Evolutionary conservation across 1,140 invertebrate species (phyloP), one percentile per base, ranked within the genome.

Genomic region (Dryas iulia): DNA sequence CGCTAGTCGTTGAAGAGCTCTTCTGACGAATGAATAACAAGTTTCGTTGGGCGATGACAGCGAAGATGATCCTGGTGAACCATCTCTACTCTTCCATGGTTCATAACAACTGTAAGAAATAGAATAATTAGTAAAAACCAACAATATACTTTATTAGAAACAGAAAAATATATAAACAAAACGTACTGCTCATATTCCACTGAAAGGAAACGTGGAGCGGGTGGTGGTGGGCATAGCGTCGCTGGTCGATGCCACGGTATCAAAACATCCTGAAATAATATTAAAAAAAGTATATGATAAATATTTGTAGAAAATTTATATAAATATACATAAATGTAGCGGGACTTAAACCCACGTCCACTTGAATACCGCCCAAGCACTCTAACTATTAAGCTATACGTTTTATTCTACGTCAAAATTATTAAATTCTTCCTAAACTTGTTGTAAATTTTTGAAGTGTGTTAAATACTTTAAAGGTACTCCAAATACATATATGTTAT

Each of bases 41-140:
- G 97, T 97, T 92, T 98, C 97, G 77, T 97, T 98, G 3, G 97
- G 97, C 73, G 96, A 97, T 25, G 97, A 97, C 2, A 98, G 93
- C 72, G 97, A 97, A 24, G 96, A 97, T 58, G 95, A 96, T 71
- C 96, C 96, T 26, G 95, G 95, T 1, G 96, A 97, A 54, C 93
- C 93, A 60, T 93, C 93, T 0, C 72, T 92, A 86, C 74, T 88
- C 71, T 88, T 90, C 87, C 89, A 89, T 11, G 81, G 78, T 53
- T 89, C 86, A 12, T 72, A 65, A 54, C 76, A 81, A 23, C 86
- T 89, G 78, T 23, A 81, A 79, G 24, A n/a, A 60, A 25, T 67
- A 28, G 53, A 31, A 66, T 12, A 23, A 33, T 30, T 21, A 56
- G 11, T 8, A 3, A 69, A 25, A 21, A 10, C 4, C 8, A 11